A percentile compares a stretch with the other conserved stretches of the same genome.
phyloP scores from a whole-genome alignment of 64 coral and sea anemone genomes.

The Stylophora pistillata region DNA sequence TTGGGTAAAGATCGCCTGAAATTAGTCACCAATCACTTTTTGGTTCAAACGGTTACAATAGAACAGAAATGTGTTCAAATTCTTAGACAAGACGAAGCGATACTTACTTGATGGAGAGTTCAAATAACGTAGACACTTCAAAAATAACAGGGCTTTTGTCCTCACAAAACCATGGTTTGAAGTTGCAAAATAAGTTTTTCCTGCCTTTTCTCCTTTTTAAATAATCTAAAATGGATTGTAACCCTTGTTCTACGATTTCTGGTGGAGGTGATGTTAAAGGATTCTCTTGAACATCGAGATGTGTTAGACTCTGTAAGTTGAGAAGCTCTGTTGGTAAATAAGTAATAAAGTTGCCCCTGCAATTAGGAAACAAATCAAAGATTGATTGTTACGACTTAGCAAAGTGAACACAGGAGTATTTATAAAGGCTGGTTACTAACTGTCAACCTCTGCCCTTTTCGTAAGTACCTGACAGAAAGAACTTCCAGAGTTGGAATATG shows the following conservation, averaged over 20 bases:
- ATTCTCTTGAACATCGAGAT: conserved; percentile 16
- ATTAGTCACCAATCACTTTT: too few relatives aligned
- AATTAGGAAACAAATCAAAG: background rate
- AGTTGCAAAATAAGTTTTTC: conserved; percentile 39
- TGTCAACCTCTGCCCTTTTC: too few relatives aligned
- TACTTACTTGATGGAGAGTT: conserved; percentile 41
- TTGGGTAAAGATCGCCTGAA: too few relatives aligned
- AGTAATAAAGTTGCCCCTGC: conserved; percentile 35
- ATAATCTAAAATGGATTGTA: conserved; percentile 15
- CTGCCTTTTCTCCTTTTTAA: conserved; percentile 26
- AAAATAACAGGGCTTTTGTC: background rate
- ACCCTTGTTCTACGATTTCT: conserved; percentile 15
- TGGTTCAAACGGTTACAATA: too few relatives aligned
- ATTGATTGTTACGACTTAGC: background rate
- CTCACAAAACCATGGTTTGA: conserved; percentile 15
- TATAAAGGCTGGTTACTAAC: background rate
- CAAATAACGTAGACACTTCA: background rate
- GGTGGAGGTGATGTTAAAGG: conserved; percentile 27
- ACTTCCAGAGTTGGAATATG: conserved; percentile 33
- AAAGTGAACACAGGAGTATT: background rate
- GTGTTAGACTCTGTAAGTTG: conserved; percentile 17
- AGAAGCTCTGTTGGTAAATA: conserved; percentile 44
- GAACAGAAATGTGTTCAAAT: too few relatives aligned
- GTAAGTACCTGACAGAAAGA: background rate
- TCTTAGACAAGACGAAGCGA: too few relatives aligned